A percentile compares a stretch with the other conserved stretches of the same genome.
phyloP scores from a whole-genome alignment of 2,113 vertebrate species.

The Corydoras maculifer region DNA sequence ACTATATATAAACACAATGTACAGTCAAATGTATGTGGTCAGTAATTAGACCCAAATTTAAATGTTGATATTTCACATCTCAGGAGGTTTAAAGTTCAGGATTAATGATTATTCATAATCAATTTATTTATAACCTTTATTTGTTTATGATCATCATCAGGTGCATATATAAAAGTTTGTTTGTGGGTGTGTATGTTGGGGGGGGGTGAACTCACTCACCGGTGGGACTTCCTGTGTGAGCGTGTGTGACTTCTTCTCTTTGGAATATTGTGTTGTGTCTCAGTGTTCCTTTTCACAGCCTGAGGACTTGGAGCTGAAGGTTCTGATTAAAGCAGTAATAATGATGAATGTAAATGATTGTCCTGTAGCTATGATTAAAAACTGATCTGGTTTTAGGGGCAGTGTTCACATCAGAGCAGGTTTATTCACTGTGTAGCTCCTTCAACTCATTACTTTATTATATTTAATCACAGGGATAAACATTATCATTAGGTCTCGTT shows the following conservation, averaged over 20 bases:
- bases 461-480: no score
- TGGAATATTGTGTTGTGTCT: conserved; percentile 1
- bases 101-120: no score
- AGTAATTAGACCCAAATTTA: not conserved
- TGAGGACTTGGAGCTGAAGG: conserved; percentile 23
- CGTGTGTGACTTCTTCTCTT: conserved; percentile 23
- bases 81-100: no score
- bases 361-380: no score
- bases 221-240: conserved; percentile 15
- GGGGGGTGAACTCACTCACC: conserved; percentile 13
- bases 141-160: no score
- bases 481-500: not conserved
- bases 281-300: conserved; percentile 2
- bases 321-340: conserved; percentile 20
- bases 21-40: not conserved
- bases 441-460: no score
- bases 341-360: no score
- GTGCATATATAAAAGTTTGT: no score
- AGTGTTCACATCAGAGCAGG: not conserved
- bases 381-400: no score
- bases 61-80: not conserved
- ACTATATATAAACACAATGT: not conserved
- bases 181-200: no score
- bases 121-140: no score
- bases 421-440: no score